Conservation (phyloP, 2,888 invertebrate genomes). For the Apodemia duryi region DNA sequence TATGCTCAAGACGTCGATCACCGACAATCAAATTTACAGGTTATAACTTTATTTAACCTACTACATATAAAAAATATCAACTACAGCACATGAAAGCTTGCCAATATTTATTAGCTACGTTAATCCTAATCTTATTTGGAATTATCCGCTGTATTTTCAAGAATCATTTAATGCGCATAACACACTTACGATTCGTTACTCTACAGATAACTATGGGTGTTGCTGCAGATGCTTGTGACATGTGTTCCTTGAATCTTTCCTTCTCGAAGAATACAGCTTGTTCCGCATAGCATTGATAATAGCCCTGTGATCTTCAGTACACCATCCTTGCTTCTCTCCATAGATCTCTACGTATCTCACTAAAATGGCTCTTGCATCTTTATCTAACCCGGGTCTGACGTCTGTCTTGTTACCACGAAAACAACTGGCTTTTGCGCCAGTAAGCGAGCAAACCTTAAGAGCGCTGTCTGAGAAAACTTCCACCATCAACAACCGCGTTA, state of each 20-base stretch:
- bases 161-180: constrained; percentile 4
- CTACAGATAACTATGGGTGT: constrained; percentile 5
- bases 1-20: constrained; percentile 3
- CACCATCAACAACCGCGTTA: constrained; percentile 16
- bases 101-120: neutral
- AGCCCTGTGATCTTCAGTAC: constrained; percentile 1
- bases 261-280: constrained; percentile 10
- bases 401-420: neutral
- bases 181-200: neutral
- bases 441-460: constrained; percentile 14
- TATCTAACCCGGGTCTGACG: constrained; percentile 18
- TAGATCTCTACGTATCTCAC: constrained; percentile 16
- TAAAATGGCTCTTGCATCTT: constrained; percentile 11
- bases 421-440: constrained; percentile 14
- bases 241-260: constrained; percentile 2
- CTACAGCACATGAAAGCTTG: constrained; percentile 1
- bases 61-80: constrained; percentile 4
- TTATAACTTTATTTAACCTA: constrained; percentile 2
- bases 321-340: constrained; percentile 13
- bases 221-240: constrained; percentile 10
- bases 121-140: neutral
- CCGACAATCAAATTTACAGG: neutral
- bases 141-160: constrained; percentile 12
- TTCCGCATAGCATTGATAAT: constrained; percentile 17
- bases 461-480: constrained; percentile 18